These are phyloP conservation scores for Neogale vison DNA, from an alignment of 2,113 vertebrate genomes.

Conservation along the genomic window DNA sequence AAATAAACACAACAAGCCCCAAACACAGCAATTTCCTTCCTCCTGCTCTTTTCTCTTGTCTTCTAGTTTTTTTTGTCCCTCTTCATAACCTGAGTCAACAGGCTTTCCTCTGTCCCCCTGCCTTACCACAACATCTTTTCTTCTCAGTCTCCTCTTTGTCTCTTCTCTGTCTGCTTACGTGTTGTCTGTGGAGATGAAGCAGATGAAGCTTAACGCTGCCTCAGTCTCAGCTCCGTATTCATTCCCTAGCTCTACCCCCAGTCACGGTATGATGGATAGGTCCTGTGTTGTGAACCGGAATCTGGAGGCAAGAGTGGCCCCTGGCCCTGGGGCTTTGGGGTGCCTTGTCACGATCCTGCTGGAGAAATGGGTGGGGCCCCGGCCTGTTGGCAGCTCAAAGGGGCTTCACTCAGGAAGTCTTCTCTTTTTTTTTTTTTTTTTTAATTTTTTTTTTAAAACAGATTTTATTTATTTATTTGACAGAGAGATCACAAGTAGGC, in stretches of 20 bases:
- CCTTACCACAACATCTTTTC: not conserved
- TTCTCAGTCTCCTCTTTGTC: not conserved
- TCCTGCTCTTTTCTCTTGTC: not conserved
- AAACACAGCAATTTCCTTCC: not conserved
- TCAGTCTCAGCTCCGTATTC: fast-evolving
- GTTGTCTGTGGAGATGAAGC: not conserved
- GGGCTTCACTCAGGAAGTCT: not conserved
- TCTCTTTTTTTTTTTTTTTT: not conserved
- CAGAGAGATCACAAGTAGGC: no score
- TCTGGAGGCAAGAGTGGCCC: not conserved
- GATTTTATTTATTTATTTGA: no score
- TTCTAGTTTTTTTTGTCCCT: not conserved
- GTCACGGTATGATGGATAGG: not conserved
- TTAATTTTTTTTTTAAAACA: no score
- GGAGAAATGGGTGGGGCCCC: not conserved
- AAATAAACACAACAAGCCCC: not conserved
- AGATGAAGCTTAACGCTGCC: not conserved
- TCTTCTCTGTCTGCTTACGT: not conserved
- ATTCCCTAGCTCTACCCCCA: not conserved
- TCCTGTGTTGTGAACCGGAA: not conserved
- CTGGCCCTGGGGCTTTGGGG: not conserved
- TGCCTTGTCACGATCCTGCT: not conserved
- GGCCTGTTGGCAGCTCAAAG: not conserved
- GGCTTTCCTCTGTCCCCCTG: not conserved
- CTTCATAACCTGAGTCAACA: not conserved